Evolutionary conservation across 2,888 invertebrate species (phyloP), one percentile per base, ranked within the genome.

Genomic region (Nebria salina): DNA sequence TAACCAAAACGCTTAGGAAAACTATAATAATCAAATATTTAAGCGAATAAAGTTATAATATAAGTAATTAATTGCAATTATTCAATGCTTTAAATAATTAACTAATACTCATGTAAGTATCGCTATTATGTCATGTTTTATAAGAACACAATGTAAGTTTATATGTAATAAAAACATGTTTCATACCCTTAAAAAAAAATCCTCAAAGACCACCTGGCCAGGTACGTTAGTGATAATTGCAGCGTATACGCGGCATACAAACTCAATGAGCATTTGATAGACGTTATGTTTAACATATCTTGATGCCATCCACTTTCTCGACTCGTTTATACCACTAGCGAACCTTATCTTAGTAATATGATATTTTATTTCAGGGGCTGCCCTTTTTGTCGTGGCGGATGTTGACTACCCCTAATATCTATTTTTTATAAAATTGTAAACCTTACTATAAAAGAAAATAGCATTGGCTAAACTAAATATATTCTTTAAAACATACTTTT

Each of bases 281-380:
- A 70, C 70, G 13, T 70, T 26, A 26, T 70, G 34, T 25, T 70
- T 70, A 70, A 70, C 25, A 70, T 70, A 70, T 7, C 20, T 70
- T 70, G 70, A 70, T 26, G 70, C 20, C 25, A 70, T 70, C 34
- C 34, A 70, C 70, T 70, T 54, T 64, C 42, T 54, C 64, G 25
- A 75, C 66, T 76, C 78, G 73, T 73, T 75, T 75, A 54, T 54
- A 43, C 65, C 34, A 64, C 70, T 26, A 54, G 42, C 64, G 75
- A 65, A 34, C 43, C 72, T 65, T 72, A 77, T 77, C 77, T 65
- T 43, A 20, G 78, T 79, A 79, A 79, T 79, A 74, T 64, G 79
- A 79, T 79, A 78, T 73, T 78, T 78, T 77, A 78, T 79, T 79
- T 77, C 74, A 43, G 75, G 65, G 54, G 2, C 54, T 11, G 54